Base-by-base conservation (phyloP, 2,113 vertebrate species). In the Equus quagga region DNA sequence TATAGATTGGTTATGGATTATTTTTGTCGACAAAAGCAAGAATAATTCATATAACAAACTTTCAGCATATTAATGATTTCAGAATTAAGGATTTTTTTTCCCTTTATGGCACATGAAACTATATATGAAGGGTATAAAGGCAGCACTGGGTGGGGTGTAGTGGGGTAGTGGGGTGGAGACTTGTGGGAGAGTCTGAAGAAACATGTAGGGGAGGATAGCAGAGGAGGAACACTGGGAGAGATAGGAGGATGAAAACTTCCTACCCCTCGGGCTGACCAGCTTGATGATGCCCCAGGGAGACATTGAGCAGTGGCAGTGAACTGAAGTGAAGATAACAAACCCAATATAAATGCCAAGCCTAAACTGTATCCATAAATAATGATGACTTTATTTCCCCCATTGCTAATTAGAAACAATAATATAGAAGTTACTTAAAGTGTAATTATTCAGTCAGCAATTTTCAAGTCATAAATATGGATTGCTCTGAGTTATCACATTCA, bases 391-490 rank as follows among this genome's bases (percentile, higher is more conserved):
- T 96, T 98, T 96, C 97, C 97, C 93, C 89, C 92, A 46, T 65
- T 97, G 92, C 97, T 98, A 98, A 98, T 98, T 98, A 98, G 97
- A 96, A 97, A 90, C 93, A 98, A 98, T 97, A 98, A 98, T 89
- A 98, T 97, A 98, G 96, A 96, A 98, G 97, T 97, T 98, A 96
- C 91, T 98, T 97, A 96, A 98, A 94, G 86, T 92, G 82, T 88
- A 96, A 97, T 98, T 98, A 98, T 97, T 98, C 98, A 97, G 73
- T 96, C 97, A 98, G 93, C 96, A 98, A 93, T 98, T 98, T 98
- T 94, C 94, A 97, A 95, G 95, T 98, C 88, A 98, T 98, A 98
- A 98, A 95, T 70, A 98, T 87, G 91, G 97, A 98, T 99, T 96
- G 60, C 97, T 98, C 92, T 75, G 93, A 97, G 94, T 80, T 60